Base-by-base conservation (phyloP, 2,113 vertebrate genomes). In the Microcebus griseorufus region DNA sequence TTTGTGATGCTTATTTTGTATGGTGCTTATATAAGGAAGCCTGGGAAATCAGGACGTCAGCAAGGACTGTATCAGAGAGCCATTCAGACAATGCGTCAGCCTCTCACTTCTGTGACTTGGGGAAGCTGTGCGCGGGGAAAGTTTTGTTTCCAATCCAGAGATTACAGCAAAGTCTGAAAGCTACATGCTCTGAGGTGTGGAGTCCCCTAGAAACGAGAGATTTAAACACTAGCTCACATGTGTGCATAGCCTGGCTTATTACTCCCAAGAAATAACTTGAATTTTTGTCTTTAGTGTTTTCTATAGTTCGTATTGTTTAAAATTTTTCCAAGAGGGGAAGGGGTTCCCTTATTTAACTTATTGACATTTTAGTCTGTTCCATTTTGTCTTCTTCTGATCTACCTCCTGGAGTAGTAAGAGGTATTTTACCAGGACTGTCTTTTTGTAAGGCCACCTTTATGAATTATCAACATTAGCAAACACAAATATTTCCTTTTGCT, bases 401-500 rank as follows among this genome's bases (percentile, higher is more conserved):
- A 73, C 39, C 93, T 85, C 39, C 37, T 32, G 45, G 65, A 76
- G 37, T 80, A 55, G 8, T 65, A 82, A 23, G 18, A 45, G 39
- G 27, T 45, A 69, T 42, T 78, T 91, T 29, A 48, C 8, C 17
- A 55, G 58, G 67, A 48, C 48, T 58, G 8, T 80, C 48, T 88
- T 90, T 89, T 53, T 72, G 83, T 73, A 78, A 87, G 85, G 27
- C 48, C 58, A 53, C 60, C 53, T 67, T 91, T 85, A 70, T 39
- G 62, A 78, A 73, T 65, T 39, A 32, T 45, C 25, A 39, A 53
- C 53, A 65, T 78, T 88, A 85, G 45, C 32, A 62, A 45, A 79
- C 87, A 23, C 32, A 88, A 83, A 29, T 78, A 94, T 73, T 91
- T 84, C n/a, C 72, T 76, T 95, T 84, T 67, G 64, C 4, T 80